Base-by-base conservation (phyloP, 2,113 vertebrate species). In the Picathartes gymnocephalus region DNA sequence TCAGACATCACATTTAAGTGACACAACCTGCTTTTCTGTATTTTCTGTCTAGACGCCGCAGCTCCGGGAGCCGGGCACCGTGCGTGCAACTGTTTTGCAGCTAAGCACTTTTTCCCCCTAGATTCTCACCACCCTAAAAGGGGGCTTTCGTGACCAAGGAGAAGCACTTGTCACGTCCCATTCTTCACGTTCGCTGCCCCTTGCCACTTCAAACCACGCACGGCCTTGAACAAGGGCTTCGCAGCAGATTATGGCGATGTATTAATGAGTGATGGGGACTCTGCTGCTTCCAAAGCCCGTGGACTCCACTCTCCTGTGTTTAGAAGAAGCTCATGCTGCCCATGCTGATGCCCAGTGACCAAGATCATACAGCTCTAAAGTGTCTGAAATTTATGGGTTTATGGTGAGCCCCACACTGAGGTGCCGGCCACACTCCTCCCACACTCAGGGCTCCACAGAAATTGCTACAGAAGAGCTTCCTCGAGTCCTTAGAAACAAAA, bases 361-460 rank as follows among this genome's bases (percentile, higher is more conserved):
- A 33, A 64, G 81, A 71, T 40, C 33, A 57, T 28, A 87, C 88
- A 90, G 94, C 90, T 94, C 91, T 83, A 7, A 95, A 91, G 92
- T 92, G 96, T 97, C 98, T 98, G 97, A 98, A 97, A 97, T 97
- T 81, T 93, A 98, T 97, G 84, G 64, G 19, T 61, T 78, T 53
- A 39, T 33, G 58, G 47, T 58, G 78, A 78, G 73, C 74, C 57
- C 69, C 94, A 97, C 97, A 96, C 92, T 81, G 93, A 44, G 17
- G 47, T 19, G 21, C 21, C 0, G 2, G 37, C 13, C 57, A 68
- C 25, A 1, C 60, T 94, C 62, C 85, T 81, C 37, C 81, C 81
- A 65, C 7, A 5, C 81, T 87, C 86, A 23, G 6, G 30, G 89
- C 72, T 85, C 30, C 20, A 69, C 58, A 53, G 70, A 82, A 85